Base-by-base conservation (phyloP, 2,888 invertebrate species). In the Eilema sororculum region DNA sequence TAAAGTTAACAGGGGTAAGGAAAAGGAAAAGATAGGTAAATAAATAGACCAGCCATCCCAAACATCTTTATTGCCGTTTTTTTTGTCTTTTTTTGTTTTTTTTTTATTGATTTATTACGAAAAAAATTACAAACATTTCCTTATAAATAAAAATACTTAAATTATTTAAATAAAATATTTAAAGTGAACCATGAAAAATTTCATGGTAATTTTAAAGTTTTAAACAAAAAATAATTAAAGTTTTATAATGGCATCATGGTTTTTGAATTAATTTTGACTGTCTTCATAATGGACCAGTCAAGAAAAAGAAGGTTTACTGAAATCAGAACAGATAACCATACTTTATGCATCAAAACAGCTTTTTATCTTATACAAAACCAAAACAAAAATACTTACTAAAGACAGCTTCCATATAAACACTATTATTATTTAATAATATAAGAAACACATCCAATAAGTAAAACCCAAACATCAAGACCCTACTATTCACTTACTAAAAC, bases 241-340 rank as follows among this genome's bases (percentile, higher is more conserved):
- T 72, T 73, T 86, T 88, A 87, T 92, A 92, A 92, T 94, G 93
- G 93, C 94, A 93, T 91, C 88, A 91, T 91, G 87, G 89, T 92
- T 87, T 87, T 84, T 76, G 73, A 80, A 86, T 82, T 82, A 84
- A 77, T 75, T 68, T 67, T 60, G 46, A 41, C 24, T 58, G 60
- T 60, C 60, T 60, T 20, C 1, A 16, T 20, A 30, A 30, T 33
- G 33, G 60, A 60, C 5, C 12, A 66, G 46, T 63, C 22, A 62
- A 20, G 33, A 74, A 58, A 62, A 56, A 71, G 81, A 90, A 91
- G 86, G 81, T 82, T 75, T 79, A 83, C 90, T 88, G 91, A 91
- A 87, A 73, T 63, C 59, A 60, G 81, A 83, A 77, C 84, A 86
- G 84, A 86, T 82, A 78, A 74, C 78, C 77, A 71, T 70, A 30